A percentile compares a stretch with the other conserved stretches of the same genome.
Conservation (phyloP, 2,888 invertebrate species). For the Arctia plantaginis region DNA sequence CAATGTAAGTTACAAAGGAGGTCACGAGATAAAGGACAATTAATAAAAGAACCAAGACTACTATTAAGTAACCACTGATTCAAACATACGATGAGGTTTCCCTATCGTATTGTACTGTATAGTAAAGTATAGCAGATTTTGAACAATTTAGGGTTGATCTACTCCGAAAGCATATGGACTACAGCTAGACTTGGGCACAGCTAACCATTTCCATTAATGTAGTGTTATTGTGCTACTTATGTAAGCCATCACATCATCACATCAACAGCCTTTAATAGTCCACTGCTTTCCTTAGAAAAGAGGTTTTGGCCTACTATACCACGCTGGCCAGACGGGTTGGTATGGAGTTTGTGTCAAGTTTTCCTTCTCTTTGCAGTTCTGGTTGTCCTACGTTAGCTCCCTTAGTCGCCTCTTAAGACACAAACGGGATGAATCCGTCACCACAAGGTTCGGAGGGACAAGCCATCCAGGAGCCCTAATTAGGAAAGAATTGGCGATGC, state of each 20-base stretch:
- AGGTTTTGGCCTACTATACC: too few relatives aligned
- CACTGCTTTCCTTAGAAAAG: too few relatives aligned
- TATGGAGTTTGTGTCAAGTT: too few relatives aligned
- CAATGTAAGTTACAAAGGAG: conserved; percentile 15
- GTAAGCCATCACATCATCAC: too few relatives aligned
- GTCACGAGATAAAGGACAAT: conserved; percentile 11
- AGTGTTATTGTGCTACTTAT: neutral
- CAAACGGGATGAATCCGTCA: too few relatives aligned
- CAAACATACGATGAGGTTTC: neutral
- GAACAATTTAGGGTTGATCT: neutral
- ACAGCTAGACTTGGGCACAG: neutral
- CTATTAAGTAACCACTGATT: neutral
- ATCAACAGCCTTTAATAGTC: too few relatives aligned
- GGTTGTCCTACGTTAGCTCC: too few relatives aligned
- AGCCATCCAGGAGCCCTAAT: neutral
- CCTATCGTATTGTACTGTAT: neutral
- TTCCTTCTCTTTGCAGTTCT: too few relatives aligned
- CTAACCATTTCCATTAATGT: neutral
- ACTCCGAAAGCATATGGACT: neutral
- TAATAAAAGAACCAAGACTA: neutral
- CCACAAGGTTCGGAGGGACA: too few relatives aligned
- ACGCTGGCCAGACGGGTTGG: too few relatives aligned
- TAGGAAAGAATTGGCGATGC: neutral
- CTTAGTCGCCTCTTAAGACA: too few relatives aligned
- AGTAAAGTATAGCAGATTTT: neutral